Base-by-base conservation (phyloP, 1,140 invertebrate genomes). In the Scaptomyza graminum region DNA sequence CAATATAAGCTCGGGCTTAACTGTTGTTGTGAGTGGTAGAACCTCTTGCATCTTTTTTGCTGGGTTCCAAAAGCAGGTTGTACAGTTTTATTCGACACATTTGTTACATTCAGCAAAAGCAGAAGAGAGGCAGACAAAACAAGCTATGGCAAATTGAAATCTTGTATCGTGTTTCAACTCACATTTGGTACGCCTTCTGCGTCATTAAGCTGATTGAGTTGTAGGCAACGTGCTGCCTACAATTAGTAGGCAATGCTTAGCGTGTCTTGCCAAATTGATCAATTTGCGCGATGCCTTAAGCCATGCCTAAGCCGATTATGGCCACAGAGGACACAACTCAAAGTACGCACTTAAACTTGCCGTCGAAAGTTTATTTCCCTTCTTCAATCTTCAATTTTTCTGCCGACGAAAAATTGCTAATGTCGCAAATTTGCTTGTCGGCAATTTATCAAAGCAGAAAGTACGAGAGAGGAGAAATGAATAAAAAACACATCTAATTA, bases 401-500 rank as follows among this genome's bases (percentile, higher is more conserved):
- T 57, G 16, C 18, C 13, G 1, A 61, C 28, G 70, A 77, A 81
- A 87, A 87, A 85, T 85, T 67, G 78, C 57, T 52, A 76, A 87
- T 87, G 74, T 69, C 77, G 82, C 68, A 87, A 85, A 87, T 87
- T 82, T 82, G 73, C 82, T 85, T 85, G 82, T 85, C 78, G 80
- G 74, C 74, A 87, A 88, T 78, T 85, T 85, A 87, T 85, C 82
- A 76, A 60, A 54, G 22, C 31, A 37, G 41, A 67, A 62, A 34
- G 7, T 22, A 2, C 31, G 31, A 22, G 39, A n/a, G 22, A 44
- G 25, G 43, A 2, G 7, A 18, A 50, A 11, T 39, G 54, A 34
- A 64, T 49, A 63, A 72, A 81, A 72, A 82, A 78, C 65, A 50
- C 54, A 61, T 73, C 83, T 87, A 87, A 87, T 87, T 87, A 87